These are phyloP conservation scores for Anisognathus igniventris DNA, from an alignment of 2,797 vertebrate genomes.

Conservation along the genomic window DNA sequence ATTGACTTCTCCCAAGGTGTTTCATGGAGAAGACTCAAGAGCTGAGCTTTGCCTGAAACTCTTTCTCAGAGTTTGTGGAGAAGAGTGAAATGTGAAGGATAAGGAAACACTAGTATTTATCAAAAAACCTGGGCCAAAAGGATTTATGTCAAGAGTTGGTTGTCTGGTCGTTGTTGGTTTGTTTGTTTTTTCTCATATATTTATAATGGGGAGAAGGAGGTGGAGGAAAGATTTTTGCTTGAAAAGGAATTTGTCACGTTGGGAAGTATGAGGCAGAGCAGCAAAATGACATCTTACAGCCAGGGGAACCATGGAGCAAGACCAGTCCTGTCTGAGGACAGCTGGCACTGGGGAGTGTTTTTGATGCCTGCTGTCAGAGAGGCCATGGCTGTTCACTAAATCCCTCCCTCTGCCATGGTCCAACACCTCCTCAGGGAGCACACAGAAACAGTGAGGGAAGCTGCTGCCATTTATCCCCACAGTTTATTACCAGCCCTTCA, in stretches of 20 bases:
- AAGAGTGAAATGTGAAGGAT: not conserved
- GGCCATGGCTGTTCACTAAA: not conserved
- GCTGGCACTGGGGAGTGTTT: not conserved
- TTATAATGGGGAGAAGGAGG: not conserved
- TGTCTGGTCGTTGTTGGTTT: not conserved
- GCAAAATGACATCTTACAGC: not conserved
- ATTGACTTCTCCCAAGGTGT: not conserved
- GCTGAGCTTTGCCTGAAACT: not conserved
- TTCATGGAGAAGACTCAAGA: not conserved
- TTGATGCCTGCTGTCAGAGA: not conserved
- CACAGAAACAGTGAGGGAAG: not conserved
- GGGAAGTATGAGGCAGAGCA: not conserved
- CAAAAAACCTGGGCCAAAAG: not conserved
- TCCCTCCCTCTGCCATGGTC: not conserved
- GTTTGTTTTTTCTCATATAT: not conserved
- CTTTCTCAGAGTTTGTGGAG: not conserved
- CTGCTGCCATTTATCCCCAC: not conserved
- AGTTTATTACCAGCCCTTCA: not conserved
- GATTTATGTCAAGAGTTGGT: not conserved
- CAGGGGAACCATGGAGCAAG: not conserved
- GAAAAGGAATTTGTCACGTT: not conserved
- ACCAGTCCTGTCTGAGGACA: not conserved
- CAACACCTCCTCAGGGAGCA: not conserved
- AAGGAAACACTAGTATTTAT: not conserved
- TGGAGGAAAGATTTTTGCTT: not conserved